Conservation (phyloP, 2,797 vertebrate genomes). For the Pseudocheirus occidentalis region DNA sequence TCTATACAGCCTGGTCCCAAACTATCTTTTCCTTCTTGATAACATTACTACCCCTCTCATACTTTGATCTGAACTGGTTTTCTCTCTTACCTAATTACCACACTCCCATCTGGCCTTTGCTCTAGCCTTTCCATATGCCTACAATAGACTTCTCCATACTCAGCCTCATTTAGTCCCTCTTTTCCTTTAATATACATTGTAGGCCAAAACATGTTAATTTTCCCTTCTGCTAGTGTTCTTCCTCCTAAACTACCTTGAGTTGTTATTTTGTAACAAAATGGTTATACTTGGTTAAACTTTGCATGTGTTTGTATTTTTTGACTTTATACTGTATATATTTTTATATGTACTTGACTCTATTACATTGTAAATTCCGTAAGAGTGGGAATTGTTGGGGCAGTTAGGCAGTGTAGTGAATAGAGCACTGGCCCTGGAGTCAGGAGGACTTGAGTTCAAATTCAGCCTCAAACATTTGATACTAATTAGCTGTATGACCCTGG, state of each 20-base stretch:
- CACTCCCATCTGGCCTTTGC: not conserved
- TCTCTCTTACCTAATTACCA: not conserved
- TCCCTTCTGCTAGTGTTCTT: not conserved
- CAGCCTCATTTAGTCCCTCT: not conserved
- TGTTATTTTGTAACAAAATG: not conserved
- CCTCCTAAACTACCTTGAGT: not conserved
- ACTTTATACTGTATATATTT: not conserved
- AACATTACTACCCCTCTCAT: not conserved
- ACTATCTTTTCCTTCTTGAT: not conserved
- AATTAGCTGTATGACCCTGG: too few species aligned
- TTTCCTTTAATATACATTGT: not conserved
- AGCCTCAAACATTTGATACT: too few species aligned
- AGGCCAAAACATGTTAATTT: not conserved
- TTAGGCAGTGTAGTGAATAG: too few species aligned
- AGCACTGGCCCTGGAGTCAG: too few species aligned
- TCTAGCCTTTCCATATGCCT: not conserved
- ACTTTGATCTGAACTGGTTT: not conserved
- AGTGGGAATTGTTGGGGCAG: not conserved
- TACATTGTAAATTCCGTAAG: conserved; percentile 44
- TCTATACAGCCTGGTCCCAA: not conserved
- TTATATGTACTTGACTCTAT: not conserved
- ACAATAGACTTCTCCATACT: not conserved
- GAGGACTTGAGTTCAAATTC: too few species aligned
- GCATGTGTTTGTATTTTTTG: not conserved
- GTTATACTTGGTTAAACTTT: not conserved